These are phyloP conservation scores for Hephaestus fuliginosus DNA, from an alignment of 2,797 vertebrate genomes.

Conservation along the genomic window DNA sequence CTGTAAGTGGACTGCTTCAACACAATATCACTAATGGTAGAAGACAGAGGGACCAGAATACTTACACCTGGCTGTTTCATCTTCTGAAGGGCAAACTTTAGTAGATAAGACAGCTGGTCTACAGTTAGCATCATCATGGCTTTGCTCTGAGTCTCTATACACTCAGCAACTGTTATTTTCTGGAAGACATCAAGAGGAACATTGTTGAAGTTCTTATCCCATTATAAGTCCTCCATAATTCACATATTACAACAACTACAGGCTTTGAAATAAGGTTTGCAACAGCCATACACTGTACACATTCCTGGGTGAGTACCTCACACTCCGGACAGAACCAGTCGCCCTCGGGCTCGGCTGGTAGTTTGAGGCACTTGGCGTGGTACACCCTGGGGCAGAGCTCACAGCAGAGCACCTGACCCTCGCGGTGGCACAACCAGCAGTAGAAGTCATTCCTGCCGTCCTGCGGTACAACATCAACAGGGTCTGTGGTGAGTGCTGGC, in stretches of 20 bases:
- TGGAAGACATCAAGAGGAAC: constrained; percentile 85
- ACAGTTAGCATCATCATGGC: constrained; percentile 99
- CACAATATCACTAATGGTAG: constrained; percentile 11
- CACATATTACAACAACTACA: neutral
- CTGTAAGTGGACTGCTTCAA: constrained; percentile 11
- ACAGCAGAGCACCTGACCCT: constrained; percentile 99
- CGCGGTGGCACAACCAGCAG: constrained; percentile 99
- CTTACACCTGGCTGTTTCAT: constrained; percentile 99
- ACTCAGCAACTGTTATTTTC: constrained; percentile 99
- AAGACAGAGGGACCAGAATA: constrained; percentile 56
- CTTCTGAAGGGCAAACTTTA: constrained; percentile 99
- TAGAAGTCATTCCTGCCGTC: constrained; percentile 99
- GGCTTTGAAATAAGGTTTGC: constrained; percentile 5
- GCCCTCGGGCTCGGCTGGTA: constrained; percentile 94
- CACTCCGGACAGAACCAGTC: constrained; percentile 99
- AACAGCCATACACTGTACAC: constrained; percentile 28
- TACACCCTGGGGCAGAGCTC: constrained; percentile 99
- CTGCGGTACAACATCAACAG: constrained; percentile 99
- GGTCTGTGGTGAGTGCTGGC: constrained; percentile 93
- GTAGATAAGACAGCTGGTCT: constrained; percentile 97
- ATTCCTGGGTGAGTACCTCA: constrained; percentile 84
- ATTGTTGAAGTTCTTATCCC: constrained; percentile 29
- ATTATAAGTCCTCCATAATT: neutral
- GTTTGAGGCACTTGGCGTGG: constrained; percentile 99
- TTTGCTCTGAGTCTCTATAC: constrained; percentile 99